Percentiles rank a stretch among this genome's conserved stretches.
Evolutionary conservation across 23 tunicate genomes (phyloP).

Genomic region (Trididemnum nubilum): DNA sequence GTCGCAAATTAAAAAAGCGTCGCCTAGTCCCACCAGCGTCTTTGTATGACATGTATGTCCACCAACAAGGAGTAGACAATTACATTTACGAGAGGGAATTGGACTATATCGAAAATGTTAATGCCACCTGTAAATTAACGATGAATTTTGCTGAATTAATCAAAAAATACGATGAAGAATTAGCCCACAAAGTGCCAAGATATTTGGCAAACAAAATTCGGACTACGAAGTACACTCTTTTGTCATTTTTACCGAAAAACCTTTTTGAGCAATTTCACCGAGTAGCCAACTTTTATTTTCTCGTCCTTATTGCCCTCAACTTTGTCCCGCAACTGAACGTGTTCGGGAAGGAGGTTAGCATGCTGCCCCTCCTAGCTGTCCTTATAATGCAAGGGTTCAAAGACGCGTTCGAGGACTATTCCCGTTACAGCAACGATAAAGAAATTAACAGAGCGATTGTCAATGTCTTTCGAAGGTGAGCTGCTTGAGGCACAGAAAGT

Average conservation of each 20-base stretch:
- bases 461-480: slow-evolving; percentile 21
- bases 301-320: slow-evolving; percentile 62
- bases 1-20: not conserved
- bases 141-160: not conserved
- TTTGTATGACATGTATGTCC: not conserved
- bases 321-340: slow-evolving; percentile 78
- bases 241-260: slow-evolving; percentile 83
- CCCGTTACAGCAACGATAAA: slow-evolving; percentile 54
- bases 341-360: slow-evolving; percentile 67
- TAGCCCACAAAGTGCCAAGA: not conserved
- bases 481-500: not conserved
- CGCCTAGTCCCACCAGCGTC: slow-evolving; percentile 1
- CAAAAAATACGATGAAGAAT: slow-evolving; percentile 6
- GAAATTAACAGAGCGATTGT: slow-evolving; percentile 38
- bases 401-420: slow-evolving; percentile 74
- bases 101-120: not conserved
- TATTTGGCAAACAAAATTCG: slow-evolving; percentile 56
- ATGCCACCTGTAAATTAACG: not conserved
- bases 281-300: slow-evolving; percentile 90
- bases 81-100: not conserved
- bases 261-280: slow-evolving; percentile 94
- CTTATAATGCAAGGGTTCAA: slow-evolving; percentile 70
- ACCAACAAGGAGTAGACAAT: not conserved
- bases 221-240: slow-evolving; percentile 87
- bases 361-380: slow-evolving; percentile 73